Evolutionary conservation across 2,888 invertebrate species (phyloP).

Genomic region (Branchinecta sandiegonensis): DNA sequence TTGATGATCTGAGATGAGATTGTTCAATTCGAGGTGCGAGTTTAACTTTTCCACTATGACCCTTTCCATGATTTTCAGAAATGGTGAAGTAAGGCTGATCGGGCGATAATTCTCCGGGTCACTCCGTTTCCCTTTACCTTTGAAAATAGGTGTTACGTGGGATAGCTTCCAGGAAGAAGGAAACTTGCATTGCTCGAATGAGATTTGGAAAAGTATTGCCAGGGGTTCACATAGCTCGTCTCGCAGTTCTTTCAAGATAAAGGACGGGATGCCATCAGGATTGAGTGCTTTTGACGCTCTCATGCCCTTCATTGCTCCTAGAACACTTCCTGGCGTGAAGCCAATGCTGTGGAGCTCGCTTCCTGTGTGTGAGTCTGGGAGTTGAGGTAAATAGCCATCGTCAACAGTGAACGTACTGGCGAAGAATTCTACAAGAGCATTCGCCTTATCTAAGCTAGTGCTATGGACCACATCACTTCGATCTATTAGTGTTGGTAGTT

Average conservation of each 20-base stretch:
- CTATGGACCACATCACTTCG: not conserved
- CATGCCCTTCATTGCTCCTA: constrained; percentile 8
- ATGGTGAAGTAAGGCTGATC: constrained; percentile 14
- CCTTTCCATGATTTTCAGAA: constrained; percentile 14
- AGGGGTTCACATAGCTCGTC: too few species aligned
- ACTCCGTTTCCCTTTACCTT: constrained; percentile 8
- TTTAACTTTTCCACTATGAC: constrained; percentile 14
- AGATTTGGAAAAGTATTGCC: too few species aligned
- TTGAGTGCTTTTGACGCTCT: not conserved
- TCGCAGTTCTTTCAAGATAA: too few species aligned
- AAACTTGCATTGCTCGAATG: too few species aligned
- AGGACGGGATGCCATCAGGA: too few species aligned
- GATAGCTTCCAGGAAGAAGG: too few species aligned
- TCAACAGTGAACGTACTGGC: constrained; percentile 8
- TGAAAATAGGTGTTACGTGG: not conserved
- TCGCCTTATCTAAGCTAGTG: not conserved
- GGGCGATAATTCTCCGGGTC: constrained; percentile 11
- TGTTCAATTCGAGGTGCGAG: constrained; percentile 14
- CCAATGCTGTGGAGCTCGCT: constrained; percentile 14
- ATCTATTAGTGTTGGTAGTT: too few species aligned
- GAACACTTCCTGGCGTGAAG: constrained; percentile 14
- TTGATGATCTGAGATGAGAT: not conserved
- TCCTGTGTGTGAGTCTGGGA: constrained; percentile 4
- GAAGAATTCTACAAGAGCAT: constrained; percentile 11
- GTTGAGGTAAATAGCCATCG: constrained; percentile 14